Conservation (phyloP, 2,113 vertebrate genomes). For the Crotalus tigris region DNA sequence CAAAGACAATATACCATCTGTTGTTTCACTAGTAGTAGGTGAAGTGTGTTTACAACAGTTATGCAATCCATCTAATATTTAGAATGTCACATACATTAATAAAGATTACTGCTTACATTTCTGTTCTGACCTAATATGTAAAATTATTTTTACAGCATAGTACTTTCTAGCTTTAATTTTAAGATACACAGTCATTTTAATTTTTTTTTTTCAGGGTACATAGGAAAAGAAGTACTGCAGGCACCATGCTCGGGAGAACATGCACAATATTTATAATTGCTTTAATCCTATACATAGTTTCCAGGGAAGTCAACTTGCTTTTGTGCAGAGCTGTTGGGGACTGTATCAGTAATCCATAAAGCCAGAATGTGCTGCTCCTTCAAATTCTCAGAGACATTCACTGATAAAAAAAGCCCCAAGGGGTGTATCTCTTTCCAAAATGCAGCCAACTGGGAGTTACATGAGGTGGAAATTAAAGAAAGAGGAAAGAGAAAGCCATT, state of each 20-base stretch:
- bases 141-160: neutral
- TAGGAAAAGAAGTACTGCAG: neutral
- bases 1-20: neutral
- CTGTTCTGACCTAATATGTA: neutral
- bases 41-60: neutral
- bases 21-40: neutral
- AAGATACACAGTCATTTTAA: neutral
- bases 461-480: neutral
- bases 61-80: neutral
- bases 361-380: neutral
- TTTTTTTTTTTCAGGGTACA: neutral
- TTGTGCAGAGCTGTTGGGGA: neutral
- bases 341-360: neutral
- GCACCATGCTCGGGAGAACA: neutral
- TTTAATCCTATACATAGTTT: neutral
- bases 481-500: neutral
- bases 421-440: neutral
- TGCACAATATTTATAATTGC: neutral
- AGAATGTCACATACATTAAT: neutral
- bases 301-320: neutral
- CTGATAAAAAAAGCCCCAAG: neutral
- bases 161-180: neutral
- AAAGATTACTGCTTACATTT: neutral
- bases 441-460: neutral
- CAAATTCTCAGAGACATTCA: neutral